phyloP scores from a whole-genome alignment of 2,888 invertebrate genomes.

The Anarsia innoxiella region DNA sequence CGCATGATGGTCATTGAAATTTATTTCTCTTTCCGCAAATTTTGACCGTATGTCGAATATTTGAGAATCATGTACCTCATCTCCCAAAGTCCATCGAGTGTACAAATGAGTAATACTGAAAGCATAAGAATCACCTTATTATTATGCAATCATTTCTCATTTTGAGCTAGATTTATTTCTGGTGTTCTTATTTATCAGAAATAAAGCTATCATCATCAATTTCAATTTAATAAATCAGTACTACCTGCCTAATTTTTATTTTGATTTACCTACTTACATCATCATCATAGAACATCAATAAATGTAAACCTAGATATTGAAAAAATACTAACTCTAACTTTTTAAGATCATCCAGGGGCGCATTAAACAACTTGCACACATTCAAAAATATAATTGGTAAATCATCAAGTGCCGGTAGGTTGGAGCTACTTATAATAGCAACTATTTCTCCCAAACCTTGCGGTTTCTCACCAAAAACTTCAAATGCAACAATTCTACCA shows the following conservation, averaged over 20 bases:
- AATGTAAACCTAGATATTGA: no score
- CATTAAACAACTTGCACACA: slow-evolving; percentile 37
- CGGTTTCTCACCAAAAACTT: slow-evolving; percentile 34
- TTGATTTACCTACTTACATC: background rate
- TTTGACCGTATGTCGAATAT: slow-evolving; percentile 22
- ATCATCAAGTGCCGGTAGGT: slow-evolving; percentile 57
- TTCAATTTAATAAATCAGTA: no score
- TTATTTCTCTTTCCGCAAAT: slow-evolving; percentile 19
- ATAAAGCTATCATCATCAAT: no score
- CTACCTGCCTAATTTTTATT: no score
- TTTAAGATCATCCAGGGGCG: slow-evolving; percentile 40
- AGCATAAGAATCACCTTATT: no score
- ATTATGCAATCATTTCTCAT: no score
- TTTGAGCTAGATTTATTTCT: no score
- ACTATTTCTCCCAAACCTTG: slow-evolving; percentile 44
- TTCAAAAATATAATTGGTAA: slow-evolving; percentile 52
- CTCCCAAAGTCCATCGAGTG: slow-evolving; percentile 40
- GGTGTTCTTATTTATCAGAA: no score
- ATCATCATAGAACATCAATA: no score
- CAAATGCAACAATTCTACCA: slow-evolving; percentile 46
- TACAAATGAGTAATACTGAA: slow-evolving; percentile 47
- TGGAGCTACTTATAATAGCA: slow-evolving; percentile 42
- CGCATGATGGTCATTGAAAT: slow-evolving; percentile 43
- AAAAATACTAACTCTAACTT: slow-evolving; percentile 19
- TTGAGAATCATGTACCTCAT: slow-evolving; percentile 34